Evolutionary conservation across 92 coral and sea anemone species (phyloP).

Genomic region (Parazoanthus swiftii): DNA sequence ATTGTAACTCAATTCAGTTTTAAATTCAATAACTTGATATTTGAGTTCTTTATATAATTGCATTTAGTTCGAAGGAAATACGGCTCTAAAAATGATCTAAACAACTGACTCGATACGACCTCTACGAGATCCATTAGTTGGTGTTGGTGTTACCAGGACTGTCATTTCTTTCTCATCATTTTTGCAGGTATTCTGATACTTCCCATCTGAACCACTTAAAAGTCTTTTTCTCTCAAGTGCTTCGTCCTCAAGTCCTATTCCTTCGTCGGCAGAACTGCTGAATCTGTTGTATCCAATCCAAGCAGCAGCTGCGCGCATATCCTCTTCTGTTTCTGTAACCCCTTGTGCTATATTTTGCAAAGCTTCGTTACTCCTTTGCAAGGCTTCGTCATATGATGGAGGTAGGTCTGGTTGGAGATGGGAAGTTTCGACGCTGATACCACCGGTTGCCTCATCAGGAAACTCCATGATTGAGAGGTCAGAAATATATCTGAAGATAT

Average conservation of each 20-base stretch:
- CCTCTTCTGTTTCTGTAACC: not conserved
- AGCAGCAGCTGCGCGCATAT: conserved; percentile 8
- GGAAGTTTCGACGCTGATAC: not conserved
- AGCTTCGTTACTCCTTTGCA: conserved; percentile 21
- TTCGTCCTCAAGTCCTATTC: conserved; percentile 27
- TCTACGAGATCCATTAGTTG: not conserved
- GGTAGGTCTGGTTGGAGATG: conserved; percentile 31
- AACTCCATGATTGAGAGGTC: not conserved
- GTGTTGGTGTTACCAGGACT: not conserved
- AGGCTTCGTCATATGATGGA: conserved; percentile 26
- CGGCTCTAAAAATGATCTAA: not conserved
- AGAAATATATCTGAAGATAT: not conserved
- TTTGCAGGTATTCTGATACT: not conserved
- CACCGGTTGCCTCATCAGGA: not conserved
- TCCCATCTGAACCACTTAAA: not conserved
- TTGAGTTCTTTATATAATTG: too few species aligned
- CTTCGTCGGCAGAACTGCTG: conserved; percentile 20
- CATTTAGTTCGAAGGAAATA: too few species aligned
- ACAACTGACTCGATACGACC: conserved; percentile 22
- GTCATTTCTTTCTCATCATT: not conserved
- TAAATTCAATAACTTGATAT: too few species aligned
- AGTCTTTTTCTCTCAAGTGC: conserved; percentile 7
- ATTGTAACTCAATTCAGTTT: too few species aligned
- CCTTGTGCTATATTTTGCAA: not conserved
- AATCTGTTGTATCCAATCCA: conserved; percentile 15